A percentile compares a stretch with the other conserved stretches of the same genome.
phyloP scores from a whole-genome alignment of 2,113 vertebrate species.

The Corvus cornix region DNA sequence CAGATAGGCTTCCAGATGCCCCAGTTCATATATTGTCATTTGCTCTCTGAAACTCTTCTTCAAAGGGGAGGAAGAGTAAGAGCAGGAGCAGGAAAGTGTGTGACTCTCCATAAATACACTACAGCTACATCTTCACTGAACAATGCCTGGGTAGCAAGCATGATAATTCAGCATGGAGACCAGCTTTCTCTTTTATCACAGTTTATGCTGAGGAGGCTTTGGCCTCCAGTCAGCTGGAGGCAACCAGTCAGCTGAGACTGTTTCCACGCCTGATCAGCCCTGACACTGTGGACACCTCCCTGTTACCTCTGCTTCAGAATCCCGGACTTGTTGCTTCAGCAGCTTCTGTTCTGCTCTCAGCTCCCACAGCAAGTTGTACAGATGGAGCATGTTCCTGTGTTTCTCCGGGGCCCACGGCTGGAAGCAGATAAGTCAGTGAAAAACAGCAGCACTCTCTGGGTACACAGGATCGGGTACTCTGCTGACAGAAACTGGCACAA shows the following conservation, averaged over 20 bases:
- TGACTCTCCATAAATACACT: neutral
- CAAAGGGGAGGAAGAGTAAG: neutral
- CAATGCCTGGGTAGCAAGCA: neutral
- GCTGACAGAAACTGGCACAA: neutral
- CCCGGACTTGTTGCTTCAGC: slow-evolving; percentile 51
- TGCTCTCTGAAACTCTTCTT: neutral
- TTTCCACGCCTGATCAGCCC: neutral
- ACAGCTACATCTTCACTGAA: neutral
- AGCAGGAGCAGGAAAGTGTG: neutral
- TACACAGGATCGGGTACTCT: neutral
- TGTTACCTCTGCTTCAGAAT: slow-evolving; percentile 81
- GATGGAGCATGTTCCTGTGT: slow-evolving; percentile 60
- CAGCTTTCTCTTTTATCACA: neutral
- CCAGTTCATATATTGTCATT: neutral
- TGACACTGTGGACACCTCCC: neutral
- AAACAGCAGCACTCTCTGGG: neutral
- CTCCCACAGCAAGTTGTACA: slow-evolving; percentile 70
- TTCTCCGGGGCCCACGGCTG: slow-evolving; percentile 78
- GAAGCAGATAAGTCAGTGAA: neutral
- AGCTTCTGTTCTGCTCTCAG: slow-evolving; percentile 74
- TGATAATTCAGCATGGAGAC: neutral
- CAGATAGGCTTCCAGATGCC: neutral
- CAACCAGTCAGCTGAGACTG: neutral
- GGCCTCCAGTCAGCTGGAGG: neutral
- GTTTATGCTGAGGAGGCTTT: neutral